A percentile compares a stretch with the other conserved stretches of the same genome.
Conservation (phyloP, 1,140 invertebrate genomes). For the Papilio polyxenes region DNA sequence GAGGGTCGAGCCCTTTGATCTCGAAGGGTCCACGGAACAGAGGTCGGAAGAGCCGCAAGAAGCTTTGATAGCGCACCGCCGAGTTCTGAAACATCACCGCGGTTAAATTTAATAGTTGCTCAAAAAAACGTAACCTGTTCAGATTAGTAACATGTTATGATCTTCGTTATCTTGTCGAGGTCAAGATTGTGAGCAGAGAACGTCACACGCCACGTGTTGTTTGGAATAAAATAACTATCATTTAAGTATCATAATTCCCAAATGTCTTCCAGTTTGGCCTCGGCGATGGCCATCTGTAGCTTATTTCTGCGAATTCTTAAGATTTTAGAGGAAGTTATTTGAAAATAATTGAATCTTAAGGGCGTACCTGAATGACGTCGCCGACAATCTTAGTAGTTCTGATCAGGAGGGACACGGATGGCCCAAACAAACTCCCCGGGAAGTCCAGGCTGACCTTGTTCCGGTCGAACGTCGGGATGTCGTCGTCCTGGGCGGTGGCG, state of each 20-base stretch:
- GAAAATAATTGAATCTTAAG: neutral
- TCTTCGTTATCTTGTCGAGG: too few relatives aligned
- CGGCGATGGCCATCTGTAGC: too few relatives aligned
- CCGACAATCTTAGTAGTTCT: conserved; percentile 85
- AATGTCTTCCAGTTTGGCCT: too few relatives aligned
- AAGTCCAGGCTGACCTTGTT: conserved; percentile 84
- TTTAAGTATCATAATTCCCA: too few relatives aligned
- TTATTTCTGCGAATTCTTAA: too few relatives aligned
- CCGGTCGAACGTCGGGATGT: conserved; percentile 86
- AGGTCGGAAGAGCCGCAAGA: conserved; percentile 84
- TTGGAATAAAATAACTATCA: too few relatives aligned
- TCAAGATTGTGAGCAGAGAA: too few relatives aligned
- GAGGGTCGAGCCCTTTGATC: conserved; percentile 83
- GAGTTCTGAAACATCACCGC: conserved; percentile 82
- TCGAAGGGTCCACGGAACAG: conserved; percentile 84
- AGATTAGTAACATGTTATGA: too few relatives aligned
- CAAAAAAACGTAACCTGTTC: neutral
- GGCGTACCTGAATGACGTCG: conserved; percentile 85
- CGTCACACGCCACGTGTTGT: too few relatives aligned
- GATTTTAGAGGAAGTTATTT: too few relatives aligned
- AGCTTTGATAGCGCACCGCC: conserved; percentile 84
- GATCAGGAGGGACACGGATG: conserved; percentile 86
- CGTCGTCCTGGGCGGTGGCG: conserved; percentile 76
- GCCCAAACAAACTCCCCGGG: conserved; percentile 84
- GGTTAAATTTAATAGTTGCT: conserved; percentile 1